Conservation (phyloP, 2,888 invertebrate species). For the Abscondita cerata region DNA sequence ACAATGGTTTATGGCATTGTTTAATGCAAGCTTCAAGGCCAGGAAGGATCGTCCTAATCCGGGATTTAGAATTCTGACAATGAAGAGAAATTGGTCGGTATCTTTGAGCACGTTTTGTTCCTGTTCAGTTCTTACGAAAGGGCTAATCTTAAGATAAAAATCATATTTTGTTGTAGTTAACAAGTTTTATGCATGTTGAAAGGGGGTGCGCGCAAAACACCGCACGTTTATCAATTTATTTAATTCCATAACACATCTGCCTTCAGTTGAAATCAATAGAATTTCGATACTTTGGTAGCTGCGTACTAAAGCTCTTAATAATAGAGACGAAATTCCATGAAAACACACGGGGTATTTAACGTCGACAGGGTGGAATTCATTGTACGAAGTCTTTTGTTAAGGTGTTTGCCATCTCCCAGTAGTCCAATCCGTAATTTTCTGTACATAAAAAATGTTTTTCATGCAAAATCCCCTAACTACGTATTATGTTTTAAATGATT, state of each 20-base stretch:
- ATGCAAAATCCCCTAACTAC: constrained; percentile 51
- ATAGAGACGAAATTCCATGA: constrained; percentile 29
- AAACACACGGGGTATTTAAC: constrained; percentile 24
- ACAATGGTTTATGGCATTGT: constrained; percentile 36
- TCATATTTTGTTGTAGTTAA: too few relatives aligned
- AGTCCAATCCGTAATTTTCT: constrained; percentile 39
- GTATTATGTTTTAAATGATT: constrained; percentile 47
- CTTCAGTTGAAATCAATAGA: constrained; percentile 24
- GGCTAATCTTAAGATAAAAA: too few relatives aligned
- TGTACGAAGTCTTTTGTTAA: constrained; percentile 33
- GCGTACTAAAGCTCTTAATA: constrained; percentile 26
- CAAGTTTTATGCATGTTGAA: not conserved
- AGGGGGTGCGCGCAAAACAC: not conserved
- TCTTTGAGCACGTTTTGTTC: constrained; percentile 28
- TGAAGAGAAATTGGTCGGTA: constrained; percentile 29
- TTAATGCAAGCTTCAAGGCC: constrained; percentile 32
- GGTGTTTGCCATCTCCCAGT: constrained; percentile 36
- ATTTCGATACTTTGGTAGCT: constrained; percentile 28
- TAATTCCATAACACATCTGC: constrained; percentile 30
- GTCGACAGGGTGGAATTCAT: constrained; percentile 27
- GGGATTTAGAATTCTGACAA: constrained; percentile 31
- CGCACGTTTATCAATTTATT: constrained; percentile 20
- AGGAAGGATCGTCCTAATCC: constrained; percentile 32
- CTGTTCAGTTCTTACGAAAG: too few relatives aligned
- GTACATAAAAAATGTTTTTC: constrained; percentile 47